Percentiles rank a stretch among this genome's conserved stretches.
Conservation (phyloP, 1,140 invertebrate genomes). For the Scaptomyza graminum region DNA sequence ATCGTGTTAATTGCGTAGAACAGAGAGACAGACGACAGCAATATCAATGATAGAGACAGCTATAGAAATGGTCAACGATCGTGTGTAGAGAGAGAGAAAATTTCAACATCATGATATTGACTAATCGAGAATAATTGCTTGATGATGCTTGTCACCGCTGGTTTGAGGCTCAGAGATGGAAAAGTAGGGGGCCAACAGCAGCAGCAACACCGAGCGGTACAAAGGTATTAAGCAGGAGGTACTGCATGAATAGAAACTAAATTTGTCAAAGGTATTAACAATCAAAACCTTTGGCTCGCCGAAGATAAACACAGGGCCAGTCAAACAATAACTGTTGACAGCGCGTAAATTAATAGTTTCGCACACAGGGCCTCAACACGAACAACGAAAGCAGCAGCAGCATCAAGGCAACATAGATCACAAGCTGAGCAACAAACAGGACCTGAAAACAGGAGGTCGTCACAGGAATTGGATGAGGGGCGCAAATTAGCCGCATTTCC, state of each 20-base stretch:
- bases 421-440: conserved; percentile 51
- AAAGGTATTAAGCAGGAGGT: conserved; percentile 4
- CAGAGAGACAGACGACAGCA: conserved; percentile 15
- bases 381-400: conserved; percentile 1
- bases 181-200: not conserved
- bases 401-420: conserved; percentile 11
- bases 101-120: conserved; percentile 59
- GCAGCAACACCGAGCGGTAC: not conserved
- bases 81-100: conserved; percentile 17
- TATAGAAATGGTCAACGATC: conserved; percentile 19
- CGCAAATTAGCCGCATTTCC: conserved; percentile 79
- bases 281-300: conserved; percentile 43
- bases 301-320: conserved; percentile 69
- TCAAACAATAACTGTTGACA: conserved; percentile 79
- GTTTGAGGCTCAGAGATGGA: not conserved
- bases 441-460: not conserved
- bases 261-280: conserved; percentile 73
- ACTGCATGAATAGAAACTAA: conserved; percentile 34
- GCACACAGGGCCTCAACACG: conserved; percentile 33
- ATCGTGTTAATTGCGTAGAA: conserved; percentile 72
- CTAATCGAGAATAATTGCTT: conserved; percentile 78
- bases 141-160: conserved; percentile 49
- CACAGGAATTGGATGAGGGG: conserved; percentile 33
- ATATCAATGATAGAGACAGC: not conserved
- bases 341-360: conserved; percentile 82